These are phyloP conservation scores for Baronia brevicornis DNA, from an alignment of 2,888 invertebrate species.

Conservation along the genomic window DNA sequence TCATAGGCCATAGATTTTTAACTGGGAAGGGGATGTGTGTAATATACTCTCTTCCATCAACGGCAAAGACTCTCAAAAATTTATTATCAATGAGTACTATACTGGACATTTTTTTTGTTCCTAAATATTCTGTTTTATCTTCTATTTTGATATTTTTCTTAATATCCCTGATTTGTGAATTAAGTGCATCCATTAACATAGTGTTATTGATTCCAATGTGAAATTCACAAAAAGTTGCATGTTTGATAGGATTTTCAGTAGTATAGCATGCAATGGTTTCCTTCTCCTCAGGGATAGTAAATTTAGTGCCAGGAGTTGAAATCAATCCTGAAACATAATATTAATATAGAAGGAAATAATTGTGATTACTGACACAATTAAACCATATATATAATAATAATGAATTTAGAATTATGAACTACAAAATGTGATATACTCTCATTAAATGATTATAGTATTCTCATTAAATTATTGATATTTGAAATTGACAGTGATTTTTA, in stretches of 20 bases:
- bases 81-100: constrained; percentile 85
- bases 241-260: constrained; percentile 86
- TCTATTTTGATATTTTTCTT: constrained; percentile 68
- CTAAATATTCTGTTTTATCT: constrained; percentile 64
- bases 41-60: constrained; percentile 88
- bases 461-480: too few species aligned
- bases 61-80: constrained; percentile 85
- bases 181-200: constrained; percentile 69
- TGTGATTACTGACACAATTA: too few species aligned
- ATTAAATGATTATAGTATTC: too few species aligned
- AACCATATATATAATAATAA: too few species aligned
- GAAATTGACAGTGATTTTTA: too few species aligned
- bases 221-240: constrained; percentile 84
- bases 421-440: too few species aligned
- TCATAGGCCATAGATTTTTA: constrained; percentile 87
- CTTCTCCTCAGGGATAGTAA: constrained; percentile 66
- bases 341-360: background rate
- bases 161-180: constrained; percentile 64
- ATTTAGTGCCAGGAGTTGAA: constrained; percentile 66
- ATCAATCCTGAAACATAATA: constrained; percentile 55
- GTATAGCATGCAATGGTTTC: constrained; percentile 84
- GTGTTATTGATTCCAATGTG: constrained; percentile 69
- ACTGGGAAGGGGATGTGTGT: constrained; percentile 88
- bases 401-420: too few species aligned
- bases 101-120: constrained; percentile 76